A percentile compares a stretch with the other conserved stretches of the same genome.
These are phyloP conservation scores for Pantala flavescens DNA, from an alignment of 1,140 invertebrate species.

Conservation along the genomic window DNA sequence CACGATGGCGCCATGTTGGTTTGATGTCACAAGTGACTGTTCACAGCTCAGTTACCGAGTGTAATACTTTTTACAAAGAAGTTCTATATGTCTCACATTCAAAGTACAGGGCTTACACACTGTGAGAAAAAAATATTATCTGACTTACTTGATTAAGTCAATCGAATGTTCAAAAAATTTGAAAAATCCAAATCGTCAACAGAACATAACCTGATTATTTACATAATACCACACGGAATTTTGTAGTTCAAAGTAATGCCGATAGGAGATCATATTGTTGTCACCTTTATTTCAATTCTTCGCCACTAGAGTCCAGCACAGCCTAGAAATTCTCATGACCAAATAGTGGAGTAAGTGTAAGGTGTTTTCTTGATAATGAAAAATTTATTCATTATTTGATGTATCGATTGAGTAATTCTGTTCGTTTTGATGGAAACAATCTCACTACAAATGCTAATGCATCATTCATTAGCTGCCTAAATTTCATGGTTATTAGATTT, in stretches of 20 bases:
- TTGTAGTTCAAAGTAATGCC: not conserved
- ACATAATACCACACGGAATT: conserved; percentile 2
- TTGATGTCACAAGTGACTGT: conserved; percentile 5
- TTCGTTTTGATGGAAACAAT: no score
- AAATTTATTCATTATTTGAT: no score
- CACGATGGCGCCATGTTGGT: conserved; percentile 1
- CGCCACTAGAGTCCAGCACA: not conserved
- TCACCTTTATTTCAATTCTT: not conserved
- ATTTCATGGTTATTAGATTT: no score
- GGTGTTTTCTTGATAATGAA: no score
- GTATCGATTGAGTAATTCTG: no score
- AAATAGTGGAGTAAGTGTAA: no score
- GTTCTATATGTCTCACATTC: not conserved
- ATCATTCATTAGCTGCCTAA: no score
- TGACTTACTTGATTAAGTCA: not conserved
- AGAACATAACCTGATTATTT: not conserved
- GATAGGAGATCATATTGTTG: not conserved
- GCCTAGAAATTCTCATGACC: no score
- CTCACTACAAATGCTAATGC: no score
- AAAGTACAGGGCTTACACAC: not conserved
- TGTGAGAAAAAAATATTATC: not conserved
- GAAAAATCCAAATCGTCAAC: not conserved
- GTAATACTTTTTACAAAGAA: not conserved
- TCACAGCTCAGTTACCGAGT: not conserved
- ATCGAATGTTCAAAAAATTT: not conserved